Evolutionary conservation across 2,797 vertebrate genomes (phyloP).

Genomic region (Eidolon dupreanum): DNA sequence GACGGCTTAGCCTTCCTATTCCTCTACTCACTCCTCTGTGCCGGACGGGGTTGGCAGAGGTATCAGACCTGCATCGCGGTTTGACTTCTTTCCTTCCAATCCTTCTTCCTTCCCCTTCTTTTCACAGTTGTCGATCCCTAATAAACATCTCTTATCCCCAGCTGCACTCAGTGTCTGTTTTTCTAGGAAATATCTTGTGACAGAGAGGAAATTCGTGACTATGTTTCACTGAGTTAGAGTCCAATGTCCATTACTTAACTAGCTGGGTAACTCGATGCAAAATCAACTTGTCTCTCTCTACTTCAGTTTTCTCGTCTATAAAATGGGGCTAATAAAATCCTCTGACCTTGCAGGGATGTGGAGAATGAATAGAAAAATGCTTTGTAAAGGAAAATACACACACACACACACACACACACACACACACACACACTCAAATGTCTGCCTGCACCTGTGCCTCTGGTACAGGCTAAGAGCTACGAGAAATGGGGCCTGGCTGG

Average conservation of each 20-base stretch:
- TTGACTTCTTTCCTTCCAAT: not conserved
- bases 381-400: not conserved
- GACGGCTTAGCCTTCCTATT: fast-evolving
- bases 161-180: not conserved
- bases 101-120: not conserved
- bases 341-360: not conserved
- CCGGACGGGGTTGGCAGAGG: not conserved
- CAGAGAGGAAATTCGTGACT: not conserved
- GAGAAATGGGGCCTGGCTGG: not conserved
- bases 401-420: not conserved
- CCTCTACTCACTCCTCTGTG: fast-evolving
- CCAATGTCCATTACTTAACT: not conserved
- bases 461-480: not conserved
- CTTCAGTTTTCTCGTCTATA: not conserved
- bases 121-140: not conserved
- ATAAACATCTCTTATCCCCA: not conserved
- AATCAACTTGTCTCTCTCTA: not conserved
- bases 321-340: not conserved
- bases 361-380: not conserved
- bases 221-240: not conserved
- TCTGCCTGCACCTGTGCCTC: not conserved
- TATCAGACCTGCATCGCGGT: fast-evolving
- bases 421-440: not conserved
- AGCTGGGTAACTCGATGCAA: not conserved
- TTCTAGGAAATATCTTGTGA: not conserved